phyloP scores from a whole-genome alignment of 2,888 invertebrate genomes.

The Notodonta ziczac region DNA sequence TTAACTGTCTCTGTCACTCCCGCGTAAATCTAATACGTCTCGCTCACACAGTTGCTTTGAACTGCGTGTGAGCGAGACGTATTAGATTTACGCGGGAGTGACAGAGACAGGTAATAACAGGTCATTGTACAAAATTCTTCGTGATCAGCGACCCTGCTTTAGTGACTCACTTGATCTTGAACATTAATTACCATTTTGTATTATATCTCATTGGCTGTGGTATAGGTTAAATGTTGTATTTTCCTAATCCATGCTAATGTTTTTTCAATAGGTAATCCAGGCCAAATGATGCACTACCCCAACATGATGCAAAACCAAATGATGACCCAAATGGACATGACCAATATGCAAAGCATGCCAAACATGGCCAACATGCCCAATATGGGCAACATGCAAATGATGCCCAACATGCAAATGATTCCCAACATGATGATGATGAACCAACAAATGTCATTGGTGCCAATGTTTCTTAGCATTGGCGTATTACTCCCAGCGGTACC shows the following conservation, averaged over 20 bases:
- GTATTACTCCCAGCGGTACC: conserved; percentile 94
- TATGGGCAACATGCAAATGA: conserved; percentile 47
- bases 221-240: not conserved
- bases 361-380: conserved; percentile 45
- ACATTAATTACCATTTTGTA: too few relatives aligned
- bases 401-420: conserved; percentile 41
- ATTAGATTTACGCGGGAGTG: too few relatives aligned
- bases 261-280: conserved; percentile 19
- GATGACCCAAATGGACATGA: conserved; percentile 15
- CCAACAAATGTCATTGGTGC: conserved; percentile 46
- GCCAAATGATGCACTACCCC: conserved; percentile 48
- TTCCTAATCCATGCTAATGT: too few relatives aligned
- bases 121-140: too few relatives aligned
- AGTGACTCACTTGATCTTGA: too few relatives aligned
- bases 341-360: conserved; percentile 34
- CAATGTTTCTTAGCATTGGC: conserved; percentile 87
- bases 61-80: too few relatives aligned
- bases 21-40: too few relatives aligned
- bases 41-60: too few relatives aligned
- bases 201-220: too few relatives aligned
- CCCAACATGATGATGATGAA: conserved; percentile 77
- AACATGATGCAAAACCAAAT: conserved; percentile 34
- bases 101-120: too few relatives aligned
- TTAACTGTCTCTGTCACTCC: too few relatives aligned
- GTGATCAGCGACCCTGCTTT: too few relatives aligned